Percentiles rank a stretch among this genome's conserved stretches.
These are phyloP conservation scores for Kradibia gibbosae DNA, from an alignment of 1,140 invertebrate species.

Conservation along the genomic window DNA sequence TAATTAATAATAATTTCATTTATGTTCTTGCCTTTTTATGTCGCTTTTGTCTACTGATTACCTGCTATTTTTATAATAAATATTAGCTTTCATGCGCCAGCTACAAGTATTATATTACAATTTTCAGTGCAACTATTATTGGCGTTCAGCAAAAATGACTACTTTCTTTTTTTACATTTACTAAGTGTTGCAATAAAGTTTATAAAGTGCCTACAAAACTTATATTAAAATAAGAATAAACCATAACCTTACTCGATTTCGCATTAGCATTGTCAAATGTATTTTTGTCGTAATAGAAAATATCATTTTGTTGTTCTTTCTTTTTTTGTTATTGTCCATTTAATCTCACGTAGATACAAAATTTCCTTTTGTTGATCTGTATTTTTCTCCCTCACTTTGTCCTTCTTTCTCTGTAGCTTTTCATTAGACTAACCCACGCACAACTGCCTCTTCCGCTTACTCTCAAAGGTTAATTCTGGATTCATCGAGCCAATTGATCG, in stretches of 20 bases:
- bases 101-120: neutral
- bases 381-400: too few species aligned
- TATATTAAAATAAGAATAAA: neutral
- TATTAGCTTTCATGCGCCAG: neutral
- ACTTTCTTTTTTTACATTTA: neutral
- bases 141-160: neutral
- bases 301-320: neutral
- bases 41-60: neutral
- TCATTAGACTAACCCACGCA: conserved; percentile 41
- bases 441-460: conserved; percentile 12
- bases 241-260: neutral
- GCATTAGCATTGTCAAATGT: neutral
- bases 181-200: neutral
- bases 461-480: conserved; percentile 53
- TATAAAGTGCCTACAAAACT: neutral
- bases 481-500: conserved; percentile 55
- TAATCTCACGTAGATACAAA: neutral
- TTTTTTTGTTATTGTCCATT: too few species aligned
- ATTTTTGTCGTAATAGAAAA: neutral
- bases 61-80: neutral
- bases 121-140: neutral
- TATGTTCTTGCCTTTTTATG: neutral
- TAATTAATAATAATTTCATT: neutral
- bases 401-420: conserved; percentile 46
- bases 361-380: too few species aligned